Evolutionary conservation across 23 tunicate species (phyloP), one percentile per base, ranked within the genome.

Genomic region (Diplosoma virens): DNA sequence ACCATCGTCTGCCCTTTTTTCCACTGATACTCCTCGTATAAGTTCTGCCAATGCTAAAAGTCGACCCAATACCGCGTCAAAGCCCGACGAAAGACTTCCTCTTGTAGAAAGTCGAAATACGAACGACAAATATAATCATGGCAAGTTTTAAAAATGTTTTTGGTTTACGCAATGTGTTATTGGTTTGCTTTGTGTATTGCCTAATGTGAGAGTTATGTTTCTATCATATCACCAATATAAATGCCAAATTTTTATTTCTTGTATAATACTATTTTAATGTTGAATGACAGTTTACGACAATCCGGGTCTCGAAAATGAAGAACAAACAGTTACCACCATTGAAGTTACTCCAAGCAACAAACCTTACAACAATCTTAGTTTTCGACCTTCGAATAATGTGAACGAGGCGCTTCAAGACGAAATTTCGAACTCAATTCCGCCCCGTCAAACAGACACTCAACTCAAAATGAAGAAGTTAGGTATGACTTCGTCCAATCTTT

Each of bases 71-170:
- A 85, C 91, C 5, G 91, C 91, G 28, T 60, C 48, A 14, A 32
- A 68, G 48, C 63, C 75, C 37, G 86, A 88, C 9, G 87, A 88
- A 55, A 37, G 67, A 32, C 27, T 76, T 29, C 68, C 71, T 24
- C 33, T 73, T 33, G 87, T 73, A 14, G 88, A 71, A 26, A 82
- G 88, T 82, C 82, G 41, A 37, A 87, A 87, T 52, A 81, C 87
- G 2, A 89, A 82, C 82, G 71, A 89, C 69, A 82, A 78, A 77
- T 89, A 82, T 70, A 89, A 89, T 71, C 87, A 76, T 58, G 96
- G 96, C 78, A 50, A 53, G 81, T 26, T 5, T 6, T 6, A 45
- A 16, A 9, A 45, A 16, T 45, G 11, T 9, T 11, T 45, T 45
- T 11, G 16, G 52, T 45, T 45, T 45, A 9, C 16, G n/a, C n/a